Conservation (phyloP, 2,888 invertebrate genomes). For the Platycheirus albimanus region DNA sequence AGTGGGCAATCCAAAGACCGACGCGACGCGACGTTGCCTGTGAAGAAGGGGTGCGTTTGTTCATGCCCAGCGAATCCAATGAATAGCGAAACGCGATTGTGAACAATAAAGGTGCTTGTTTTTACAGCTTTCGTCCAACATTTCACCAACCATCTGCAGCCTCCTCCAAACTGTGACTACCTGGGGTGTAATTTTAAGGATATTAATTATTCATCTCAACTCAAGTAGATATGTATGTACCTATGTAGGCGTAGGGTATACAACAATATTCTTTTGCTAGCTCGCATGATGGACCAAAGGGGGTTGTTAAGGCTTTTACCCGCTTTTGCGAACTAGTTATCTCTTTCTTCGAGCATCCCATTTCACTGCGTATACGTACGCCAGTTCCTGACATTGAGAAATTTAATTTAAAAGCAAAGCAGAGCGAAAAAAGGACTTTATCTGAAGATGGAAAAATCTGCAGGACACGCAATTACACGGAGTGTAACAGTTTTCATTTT, state of each 20-base stretch:
- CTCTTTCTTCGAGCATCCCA: conserved; percentile 39
- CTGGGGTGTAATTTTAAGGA: conserved; percentile 72
- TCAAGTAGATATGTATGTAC: conserved; percentile 40
- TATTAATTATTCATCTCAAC: conserved; percentile 73
- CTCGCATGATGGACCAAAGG: conserved; percentile 43
- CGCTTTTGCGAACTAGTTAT: conserved; percentile 50
- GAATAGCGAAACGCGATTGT: conserved; percentile 39
- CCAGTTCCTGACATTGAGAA: too few relatives aligned
- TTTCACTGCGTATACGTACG: conserved; percentile 47
- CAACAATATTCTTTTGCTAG: conserved; percentile 57
- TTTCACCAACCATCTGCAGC: neutral
- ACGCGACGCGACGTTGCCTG: conserved; percentile 45
- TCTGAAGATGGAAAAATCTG: conserved; percentile 64
- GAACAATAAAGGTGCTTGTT: conserved; percentile 30
- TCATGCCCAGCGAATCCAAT: conserved; percentile 57
- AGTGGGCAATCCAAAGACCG: conserved; percentile 39
- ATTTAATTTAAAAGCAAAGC: conserved; percentile 71
- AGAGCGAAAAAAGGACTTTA: conserved; percentile 56
- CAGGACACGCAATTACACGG: conserved; percentile 73
- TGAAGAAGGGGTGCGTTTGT: conserved; percentile 70
- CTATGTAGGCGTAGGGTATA: neutral
- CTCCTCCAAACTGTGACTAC: conserved; percentile 52
- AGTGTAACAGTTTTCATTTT: conserved; percentile 61
- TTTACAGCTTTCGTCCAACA: conserved; percentile 4
- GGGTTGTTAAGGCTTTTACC: conserved; percentile 51